Base-by-base conservation (phyloP, 2,797 vertebrate species). In the Chrysolophus pictus region DNA sequence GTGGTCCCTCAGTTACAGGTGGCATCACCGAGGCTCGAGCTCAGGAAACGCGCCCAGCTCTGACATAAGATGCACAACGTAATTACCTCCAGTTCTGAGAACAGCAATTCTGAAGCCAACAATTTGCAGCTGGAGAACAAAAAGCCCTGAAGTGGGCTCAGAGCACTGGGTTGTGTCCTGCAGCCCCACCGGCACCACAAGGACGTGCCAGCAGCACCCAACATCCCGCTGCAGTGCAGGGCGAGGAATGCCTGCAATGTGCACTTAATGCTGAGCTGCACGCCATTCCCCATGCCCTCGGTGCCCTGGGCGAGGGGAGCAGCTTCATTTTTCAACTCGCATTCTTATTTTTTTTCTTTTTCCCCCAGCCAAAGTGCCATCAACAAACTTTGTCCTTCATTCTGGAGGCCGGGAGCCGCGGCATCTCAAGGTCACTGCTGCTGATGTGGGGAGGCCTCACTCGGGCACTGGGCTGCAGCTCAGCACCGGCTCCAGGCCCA, bases 401-500 rank as follows among this genome's bases (percentile, higher is more conserved):
- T 98, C 97, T 96, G 41, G 51, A 88, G 96, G 98, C 98, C 98
- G 97, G 96, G 98, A 98, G 98, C 94, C 59, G 94, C 93, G 88
- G 98, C 97, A 95, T 98, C 97, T 98, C 99, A 99, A 99, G 99
- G 99, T 99, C 99, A 99, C 98, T 98, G 94, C 96, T 97, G 97
- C 11, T 59, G 82, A 91, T 22, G 41, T 91, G 75, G 94, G 88
- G 15, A 97, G 97, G 97, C 97, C 97, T 87, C 65, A 83, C 82
- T 92, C 74, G 67, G 72, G 79, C 97, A 98, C 98, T 21, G 7
- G 11, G 55, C 97, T 98, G 98, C 97, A 94, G 97, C 97, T 97
- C 97, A 95, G 96, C 93, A 96, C 96, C 14, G 11, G n/a, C 31
- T 33, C 31, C 55, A 33, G 31, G 19, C 18, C 55, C 14, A 17